Base-by-base conservation (phyloP, 2,797 vertebrate species). In the Tragopan temminckii region DNA sequence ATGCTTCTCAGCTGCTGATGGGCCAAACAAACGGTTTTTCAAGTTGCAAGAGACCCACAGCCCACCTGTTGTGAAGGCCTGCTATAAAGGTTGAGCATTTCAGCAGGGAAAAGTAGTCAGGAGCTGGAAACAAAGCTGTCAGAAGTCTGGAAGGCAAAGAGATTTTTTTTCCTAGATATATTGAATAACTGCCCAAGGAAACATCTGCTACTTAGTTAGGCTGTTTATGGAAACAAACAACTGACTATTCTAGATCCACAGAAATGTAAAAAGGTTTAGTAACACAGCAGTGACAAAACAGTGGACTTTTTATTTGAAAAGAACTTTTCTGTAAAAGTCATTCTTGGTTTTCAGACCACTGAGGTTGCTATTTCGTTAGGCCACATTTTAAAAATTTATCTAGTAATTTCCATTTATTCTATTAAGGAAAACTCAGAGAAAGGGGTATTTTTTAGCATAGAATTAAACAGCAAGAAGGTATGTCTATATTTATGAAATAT, bases 101-200 rank as follows among this genome's bases (percentile, higher is more conserved):
- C 91, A 92, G 72, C 86, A 89, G 91, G 95, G 95, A 96, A 92
- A 95, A 95, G 86, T 92, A 96, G 84, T 93, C 93, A 93, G 81
- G 72, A 96, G 90, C 79, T 92, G 86, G 94, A 96, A 96, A 95
- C 90, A 94, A 95, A 95, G 86, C 93, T 96, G 93, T 95, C 93
- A 95, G 92, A 93, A 94, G 86, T 62, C 95, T 96, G 94, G 90
- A 95, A 94, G 75, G 93, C 83, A 87, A 83, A 88, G 62, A 24
- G 64, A 25, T 40, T 61, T 93, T 85, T 86, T 96, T 95, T 92
- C 75, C 80, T 91, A 62, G 94, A 89, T 85, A 85, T 94, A 45
- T 95, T 96, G 96, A 96, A 95, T 87, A 94, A 93, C 84, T 95
- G 94, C 95, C 95, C 94, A 95, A 95, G 78, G 79, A 96, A 96